Conservation (phyloP, 2,888 invertebrate species). For the Caenorhabditis panamensis region DNA sequence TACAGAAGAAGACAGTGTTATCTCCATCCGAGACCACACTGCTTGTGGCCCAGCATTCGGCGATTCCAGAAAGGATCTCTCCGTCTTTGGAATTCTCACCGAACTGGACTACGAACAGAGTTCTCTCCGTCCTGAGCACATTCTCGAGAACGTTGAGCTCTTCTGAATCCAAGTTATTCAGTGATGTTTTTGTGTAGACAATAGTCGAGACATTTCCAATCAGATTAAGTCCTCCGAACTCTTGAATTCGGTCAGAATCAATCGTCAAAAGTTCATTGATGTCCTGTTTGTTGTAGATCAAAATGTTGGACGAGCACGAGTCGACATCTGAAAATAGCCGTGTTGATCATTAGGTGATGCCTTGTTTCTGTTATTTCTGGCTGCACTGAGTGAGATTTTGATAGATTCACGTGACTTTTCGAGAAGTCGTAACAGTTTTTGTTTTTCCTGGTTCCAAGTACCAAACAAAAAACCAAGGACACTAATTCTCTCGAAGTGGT, state of each 20-base stretch:
- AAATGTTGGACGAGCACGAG: not conserved
- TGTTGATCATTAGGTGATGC: slow-evolving; percentile 2
- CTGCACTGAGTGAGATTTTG: no score
- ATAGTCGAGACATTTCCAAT: slow-evolving; percentile 55
- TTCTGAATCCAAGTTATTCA: slow-evolving; percentile 64
- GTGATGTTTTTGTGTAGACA: slow-evolving; percentile 53
- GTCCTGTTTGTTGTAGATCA: slow-evolving; percentile 16
- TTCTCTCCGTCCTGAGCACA: slow-evolving; percentile 61
- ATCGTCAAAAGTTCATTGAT: not conserved
- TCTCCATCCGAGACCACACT: slow-evolving; percentile 16
- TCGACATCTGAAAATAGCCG: slow-evolving; percentile 28
- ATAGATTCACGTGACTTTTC: not conserved
- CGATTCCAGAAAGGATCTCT: slow-evolving; percentile 35
- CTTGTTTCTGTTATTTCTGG: no score
- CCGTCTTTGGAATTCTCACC: slow-evolving; percentile 59
- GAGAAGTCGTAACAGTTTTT: not conserved
- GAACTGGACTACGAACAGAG: slow-evolving; percentile 67
- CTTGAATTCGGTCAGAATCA: slow-evolving; percentile 5
- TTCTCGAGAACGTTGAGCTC: slow-evolving; percentile 62
- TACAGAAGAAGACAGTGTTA: slow-evolving; percentile 61
- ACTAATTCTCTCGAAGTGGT: slow-evolving; percentile 8
- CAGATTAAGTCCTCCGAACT: slow-evolving; percentile 11
- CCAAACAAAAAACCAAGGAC: not conserved
- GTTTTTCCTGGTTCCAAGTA: not conserved
- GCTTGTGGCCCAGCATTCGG: slow-evolving; percentile 68